Conservation (phyloP, 2,113 vertebrate species). For the Carassius gibelio region DNA sequence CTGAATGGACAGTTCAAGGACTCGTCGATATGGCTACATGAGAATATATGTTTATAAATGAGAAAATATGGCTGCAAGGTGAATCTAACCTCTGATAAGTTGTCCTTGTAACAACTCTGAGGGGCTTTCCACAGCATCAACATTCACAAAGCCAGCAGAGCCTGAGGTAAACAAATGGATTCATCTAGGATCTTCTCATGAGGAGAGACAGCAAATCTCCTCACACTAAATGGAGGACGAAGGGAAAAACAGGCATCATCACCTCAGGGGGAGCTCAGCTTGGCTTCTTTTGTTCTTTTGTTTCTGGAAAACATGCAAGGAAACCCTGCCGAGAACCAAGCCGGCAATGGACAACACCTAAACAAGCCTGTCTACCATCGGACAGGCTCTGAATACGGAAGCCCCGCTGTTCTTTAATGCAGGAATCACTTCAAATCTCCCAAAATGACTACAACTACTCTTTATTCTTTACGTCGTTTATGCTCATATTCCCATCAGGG, state of each 20-base stretch:
- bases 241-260: constrained; percentile 22
- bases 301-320: constrained; percentile 29
- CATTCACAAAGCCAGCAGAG: neutral
- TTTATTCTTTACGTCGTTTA: neutral
- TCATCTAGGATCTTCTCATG: constrained; percentile 29
- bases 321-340: constrained; percentile 31
- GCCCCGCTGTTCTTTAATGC: constrained; percentile 28
- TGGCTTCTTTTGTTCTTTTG: constrained; percentile 28
- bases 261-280: neutral
- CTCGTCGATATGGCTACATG: neutral
- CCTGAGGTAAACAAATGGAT: constrained; percentile 24
- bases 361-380: constrained; percentile 1
- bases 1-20: neutral
- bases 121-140: neutral
- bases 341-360: constrained; percentile 33
- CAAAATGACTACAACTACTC: constrained; percentile 17
- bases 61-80: neutral
- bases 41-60: neutral
- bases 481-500: neutral
- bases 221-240: constrained; percentile 6
- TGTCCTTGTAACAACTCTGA: constrained; percentile 21
- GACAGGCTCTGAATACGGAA: constrained; percentile 39
- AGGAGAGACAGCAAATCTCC: constrained; percentile 20
- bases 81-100: neutral
- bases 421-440: constrained; percentile 36